These are phyloP conservation scores for Sylvia atricapilla DNA, from an alignment of 2,113 vertebrate species.

Conservation along the genomic window DNA sequence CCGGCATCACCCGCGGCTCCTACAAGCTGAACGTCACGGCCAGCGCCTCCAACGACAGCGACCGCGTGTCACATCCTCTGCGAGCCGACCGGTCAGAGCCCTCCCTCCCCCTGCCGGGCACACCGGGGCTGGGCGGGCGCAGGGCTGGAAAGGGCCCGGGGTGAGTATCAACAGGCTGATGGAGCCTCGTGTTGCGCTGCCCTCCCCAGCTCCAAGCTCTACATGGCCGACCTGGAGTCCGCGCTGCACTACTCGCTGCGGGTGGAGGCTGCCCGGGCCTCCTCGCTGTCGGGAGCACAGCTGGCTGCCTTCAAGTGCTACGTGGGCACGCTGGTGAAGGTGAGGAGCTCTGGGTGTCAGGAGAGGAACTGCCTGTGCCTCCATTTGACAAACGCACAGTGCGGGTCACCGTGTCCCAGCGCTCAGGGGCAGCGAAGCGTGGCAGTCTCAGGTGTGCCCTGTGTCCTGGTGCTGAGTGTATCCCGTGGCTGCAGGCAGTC, in stretches of 20 bases:
- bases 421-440: accelerated
- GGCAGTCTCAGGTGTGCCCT: accelerated
- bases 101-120: neutral
- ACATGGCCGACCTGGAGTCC: constrained; percentile 92
- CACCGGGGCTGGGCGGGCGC: neutral
- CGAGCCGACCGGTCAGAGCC: constrained; percentile 76
- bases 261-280: constrained; percentile 78
- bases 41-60: neutral
- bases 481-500: neutral
- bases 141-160: neutral
- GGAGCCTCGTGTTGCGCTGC: accelerated
- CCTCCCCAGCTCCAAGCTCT: constrained; percentile 74
- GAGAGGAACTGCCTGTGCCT: neutral
- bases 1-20: constrained; percentile 71
- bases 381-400: accelerated
- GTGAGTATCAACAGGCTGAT: accelerated
- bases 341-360: constrained; percentile 24
- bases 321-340: constrained; percentile 82
- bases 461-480: accelerated
- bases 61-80: constrained; percentile 34
- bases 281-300: constrained; percentile 68
- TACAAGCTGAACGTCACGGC: neutral
- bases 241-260: constrained; percentile 86
- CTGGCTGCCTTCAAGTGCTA: constrained; percentile 80
- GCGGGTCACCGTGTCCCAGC: accelerated